A percentile compares a stretch with the other conserved stretches of the same genome.
These are phyloP conservation scores for Sphaerophoria rueppellii DNA, from an alignment of 2,888 invertebrate species.

Conservation along the genomic window DNA sequence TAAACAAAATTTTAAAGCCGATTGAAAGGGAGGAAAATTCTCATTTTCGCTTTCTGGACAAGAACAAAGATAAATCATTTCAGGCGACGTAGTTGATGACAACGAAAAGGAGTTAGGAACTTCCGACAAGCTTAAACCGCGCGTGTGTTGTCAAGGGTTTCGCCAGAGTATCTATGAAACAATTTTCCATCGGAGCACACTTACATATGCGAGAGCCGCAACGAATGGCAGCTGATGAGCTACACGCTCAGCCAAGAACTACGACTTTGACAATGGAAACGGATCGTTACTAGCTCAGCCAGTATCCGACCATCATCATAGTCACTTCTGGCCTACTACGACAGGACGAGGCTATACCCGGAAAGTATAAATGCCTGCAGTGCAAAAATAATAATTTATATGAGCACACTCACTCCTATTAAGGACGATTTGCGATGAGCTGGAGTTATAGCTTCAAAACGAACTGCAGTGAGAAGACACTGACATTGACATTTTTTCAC, in stretches of 20 bases:
- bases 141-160: slow-evolving; percentile 55
- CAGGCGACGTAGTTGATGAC: slow-evolving; percentile 25
- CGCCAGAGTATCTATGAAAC: slow-evolving; percentile 70
- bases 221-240: slow-evolving; percentile 7
- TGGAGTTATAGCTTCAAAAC: no score
- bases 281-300: not conserved
- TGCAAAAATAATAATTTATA: slow-evolving; percentile 67
- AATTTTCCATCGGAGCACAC: slow-evolving; percentile 56
- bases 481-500: no score
- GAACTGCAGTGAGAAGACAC: not conserved
- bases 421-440: not conserved
- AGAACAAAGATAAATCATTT: no score
- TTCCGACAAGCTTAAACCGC: slow-evolving; percentile 56
- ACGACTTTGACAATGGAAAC: slow-evolving; percentile 3
- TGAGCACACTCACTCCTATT: slow-evolving; percentile 24
- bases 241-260: not conserved
- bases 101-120: slow-evolving; percentile 43
- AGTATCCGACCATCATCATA: not conserved
- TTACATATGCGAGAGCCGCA: slow-evolving; percentile 27
- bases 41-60: no score
- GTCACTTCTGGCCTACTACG: slow-evolving; percentile 46
- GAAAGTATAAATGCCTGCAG: slow-evolving; percentile 47
- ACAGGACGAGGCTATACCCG: slow-evolving; percentile 35
- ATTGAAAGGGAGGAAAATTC: no score
- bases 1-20: no score